phyloP scores from a whole-genome alignment of 2,797 vertebrate genomes.

The Aldrovandia affinis region DNA sequence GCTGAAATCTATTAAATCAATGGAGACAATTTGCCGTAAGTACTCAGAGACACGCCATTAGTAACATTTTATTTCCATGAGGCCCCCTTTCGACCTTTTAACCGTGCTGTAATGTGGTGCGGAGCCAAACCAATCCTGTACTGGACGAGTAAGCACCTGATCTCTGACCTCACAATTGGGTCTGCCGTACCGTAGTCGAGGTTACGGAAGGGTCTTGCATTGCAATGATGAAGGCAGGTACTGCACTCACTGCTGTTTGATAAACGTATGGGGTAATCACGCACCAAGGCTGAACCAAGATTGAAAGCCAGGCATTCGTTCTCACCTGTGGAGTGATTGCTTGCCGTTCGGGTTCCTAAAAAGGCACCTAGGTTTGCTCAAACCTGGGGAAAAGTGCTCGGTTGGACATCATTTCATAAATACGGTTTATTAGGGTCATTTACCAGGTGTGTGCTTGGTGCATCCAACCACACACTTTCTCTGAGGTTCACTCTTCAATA shows the following conservation, averaged over 20 bases:
- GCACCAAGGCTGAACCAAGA: background rate
- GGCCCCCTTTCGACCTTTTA: background rate
- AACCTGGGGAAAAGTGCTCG: background rate
- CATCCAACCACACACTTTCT: background rate
- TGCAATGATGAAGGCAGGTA: background rate
- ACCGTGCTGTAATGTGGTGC: background rate
- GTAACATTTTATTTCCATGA: background rate
- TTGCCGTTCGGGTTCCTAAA: background rate
- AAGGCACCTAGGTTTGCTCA: background rate
- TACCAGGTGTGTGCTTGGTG: background rate
- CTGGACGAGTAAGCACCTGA: background rate
- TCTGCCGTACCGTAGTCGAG: background rate
- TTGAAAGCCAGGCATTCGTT: background rate
- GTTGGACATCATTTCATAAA: background rate
- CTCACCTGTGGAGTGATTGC: background rate
- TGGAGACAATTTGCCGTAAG: slow-evolving; percentile 10
- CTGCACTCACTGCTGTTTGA: background rate
- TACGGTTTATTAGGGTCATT: background rate
- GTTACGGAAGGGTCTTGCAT: background rate
- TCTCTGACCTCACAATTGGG: background rate
- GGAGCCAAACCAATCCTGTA: background rate
- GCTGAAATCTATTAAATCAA: slow-evolving; percentile 9
- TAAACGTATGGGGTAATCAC: background rate
- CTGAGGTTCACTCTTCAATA: background rate
- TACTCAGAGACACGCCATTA: background rate